phyloP scores from a whole-genome alignment of 2,113 vertebrate genomes.

The Solea solea region DNA sequence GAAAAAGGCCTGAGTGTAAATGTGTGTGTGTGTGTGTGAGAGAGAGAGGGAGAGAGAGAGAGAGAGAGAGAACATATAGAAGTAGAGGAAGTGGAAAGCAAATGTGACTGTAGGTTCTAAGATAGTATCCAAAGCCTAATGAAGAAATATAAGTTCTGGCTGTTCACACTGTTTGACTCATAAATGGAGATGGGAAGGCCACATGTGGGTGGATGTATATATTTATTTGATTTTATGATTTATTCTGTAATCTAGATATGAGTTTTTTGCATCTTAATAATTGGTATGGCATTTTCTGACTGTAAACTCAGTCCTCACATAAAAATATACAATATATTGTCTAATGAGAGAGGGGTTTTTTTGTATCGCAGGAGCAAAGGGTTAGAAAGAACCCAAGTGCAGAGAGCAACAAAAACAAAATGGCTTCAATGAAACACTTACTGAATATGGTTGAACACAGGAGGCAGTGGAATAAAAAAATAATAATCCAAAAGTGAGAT shows the following conservation, averaged over 20 bases:
- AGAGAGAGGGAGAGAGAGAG: neutral
- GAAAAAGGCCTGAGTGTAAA: conserved; percentile 1
- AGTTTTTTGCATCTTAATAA: too few species aligned
- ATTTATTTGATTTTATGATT: too few species aligned
- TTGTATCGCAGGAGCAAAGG: neutral
- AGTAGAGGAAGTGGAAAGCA: neutral
- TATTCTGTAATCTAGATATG: too few species aligned
- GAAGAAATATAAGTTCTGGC: too few species aligned
- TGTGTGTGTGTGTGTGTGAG: neutral
- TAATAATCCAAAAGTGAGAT: neutral
- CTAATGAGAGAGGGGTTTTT: too few species aligned
- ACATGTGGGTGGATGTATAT: too few species aligned
- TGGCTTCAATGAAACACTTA: neutral
- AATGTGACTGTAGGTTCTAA: neutral
- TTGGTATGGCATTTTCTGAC: too few species aligned
- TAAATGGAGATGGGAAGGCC: too few species aligned
- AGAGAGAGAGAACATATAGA: neutral
- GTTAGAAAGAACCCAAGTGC: neutral
- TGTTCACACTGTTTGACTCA: too few species aligned
- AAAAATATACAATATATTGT: too few species aligned
- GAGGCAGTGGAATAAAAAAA: neutral
- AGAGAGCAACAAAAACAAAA: neutral
- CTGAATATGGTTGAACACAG: neutral
- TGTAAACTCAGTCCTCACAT: too few species aligned
- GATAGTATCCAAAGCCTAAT: neutral